Conservation (phyloP, 2,888 invertebrate genomes). For the Biston stratarius region DNA sequence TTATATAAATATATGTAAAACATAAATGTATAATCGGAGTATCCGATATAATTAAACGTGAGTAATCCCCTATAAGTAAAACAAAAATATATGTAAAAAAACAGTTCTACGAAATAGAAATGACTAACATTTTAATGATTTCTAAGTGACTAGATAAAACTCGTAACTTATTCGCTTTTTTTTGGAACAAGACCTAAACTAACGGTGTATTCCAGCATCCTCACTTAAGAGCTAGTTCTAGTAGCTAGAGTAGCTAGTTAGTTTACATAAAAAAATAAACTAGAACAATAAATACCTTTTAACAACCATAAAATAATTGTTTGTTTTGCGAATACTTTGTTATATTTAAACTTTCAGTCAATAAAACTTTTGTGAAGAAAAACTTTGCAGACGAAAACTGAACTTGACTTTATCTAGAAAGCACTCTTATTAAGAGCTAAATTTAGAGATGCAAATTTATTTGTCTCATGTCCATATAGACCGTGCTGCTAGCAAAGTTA, state of each 20-base stretch:
- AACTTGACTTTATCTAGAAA: slow-evolving; percentile 47
- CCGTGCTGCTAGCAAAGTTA: neutral
- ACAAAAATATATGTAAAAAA: no score
- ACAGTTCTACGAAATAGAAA: no score
- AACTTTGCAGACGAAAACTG: slow-evolving; percentile 53
- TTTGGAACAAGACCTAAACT: no score
- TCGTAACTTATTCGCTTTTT: no score
- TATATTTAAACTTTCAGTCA: slow-evolving; percentile 21
- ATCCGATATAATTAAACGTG: no score
- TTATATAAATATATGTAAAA: neutral
- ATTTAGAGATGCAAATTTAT: slow-evolving; percentile 20
- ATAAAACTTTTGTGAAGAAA: slow-evolving; percentile 42
- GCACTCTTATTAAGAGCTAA: slow-evolving; percentile 46
- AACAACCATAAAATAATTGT: neutral
- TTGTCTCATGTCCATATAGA: slow-evolving; percentile 1
- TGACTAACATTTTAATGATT: no score
- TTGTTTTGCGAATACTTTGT: slow-evolving; percentile 1
- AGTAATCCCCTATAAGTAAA: no score
- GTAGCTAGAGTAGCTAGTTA: no score
- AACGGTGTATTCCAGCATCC: no score
- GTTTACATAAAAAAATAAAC: neutral
- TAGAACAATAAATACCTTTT: neutral
- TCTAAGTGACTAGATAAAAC: no score
- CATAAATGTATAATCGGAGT: no score
- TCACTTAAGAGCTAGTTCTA: no score